A percentile compares a stretch with the other conserved stretches of the same genome.
These are phyloP conservation scores for Sussaba pulchella DNA, from an alignment of 2,888 invertebrate species.

Conservation along the genomic window DNA sequence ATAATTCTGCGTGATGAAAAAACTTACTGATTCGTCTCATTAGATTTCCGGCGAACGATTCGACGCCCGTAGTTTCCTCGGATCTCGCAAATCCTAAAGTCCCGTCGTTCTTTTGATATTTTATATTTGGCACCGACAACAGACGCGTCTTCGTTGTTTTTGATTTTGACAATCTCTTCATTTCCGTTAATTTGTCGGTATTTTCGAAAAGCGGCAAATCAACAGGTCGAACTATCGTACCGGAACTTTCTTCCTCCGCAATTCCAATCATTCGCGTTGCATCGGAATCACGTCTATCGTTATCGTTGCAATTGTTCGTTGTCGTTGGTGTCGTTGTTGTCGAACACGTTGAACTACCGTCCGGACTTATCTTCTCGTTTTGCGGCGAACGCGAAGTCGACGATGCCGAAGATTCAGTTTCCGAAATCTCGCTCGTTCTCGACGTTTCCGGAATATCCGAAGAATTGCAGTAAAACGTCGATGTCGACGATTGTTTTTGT, in stretches of 20 bases:
- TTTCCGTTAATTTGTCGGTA: constrained; percentile 81
- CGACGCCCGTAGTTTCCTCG: constrained; percentile 70
- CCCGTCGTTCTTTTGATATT: constrained; percentile 85
- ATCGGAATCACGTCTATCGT: constrained; percentile 56
- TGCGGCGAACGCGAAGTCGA: constrained; percentile 41
- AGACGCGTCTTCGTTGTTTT: constrained; percentile 88
- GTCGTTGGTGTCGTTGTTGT: constrained; percentile 47
- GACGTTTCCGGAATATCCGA: constrained; percentile 70
- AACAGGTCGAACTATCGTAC: constrained; percentile 85
- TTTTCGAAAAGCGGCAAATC: constrained; percentile 87
- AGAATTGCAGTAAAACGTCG: constrained; percentile 76
- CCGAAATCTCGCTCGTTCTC: constrained; percentile 44
- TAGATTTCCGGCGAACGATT: constrained; percentile 90
- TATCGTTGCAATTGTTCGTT: constrained; percentile 40
- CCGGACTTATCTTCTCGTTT: constrained; percentile 58
- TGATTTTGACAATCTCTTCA: constrained; percentile 85
- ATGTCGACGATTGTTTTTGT: constrained; percentile 65
- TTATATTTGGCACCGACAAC: constrained; percentile 92
- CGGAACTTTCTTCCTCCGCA: constrained; percentile 45
- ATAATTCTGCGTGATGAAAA: constrained; percentile 43
- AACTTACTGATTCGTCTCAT: constrained; percentile 96
- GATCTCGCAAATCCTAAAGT: constrained; percentile 71
- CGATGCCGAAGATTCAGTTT: constrained; percentile 23
- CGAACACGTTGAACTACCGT: constrained; percentile 50
- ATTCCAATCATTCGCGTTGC: constrained; percentile 23